Base-by-base conservation (phyloP, 2,797 vertebrate species). In the Gorsachius magnificus region DNA sequence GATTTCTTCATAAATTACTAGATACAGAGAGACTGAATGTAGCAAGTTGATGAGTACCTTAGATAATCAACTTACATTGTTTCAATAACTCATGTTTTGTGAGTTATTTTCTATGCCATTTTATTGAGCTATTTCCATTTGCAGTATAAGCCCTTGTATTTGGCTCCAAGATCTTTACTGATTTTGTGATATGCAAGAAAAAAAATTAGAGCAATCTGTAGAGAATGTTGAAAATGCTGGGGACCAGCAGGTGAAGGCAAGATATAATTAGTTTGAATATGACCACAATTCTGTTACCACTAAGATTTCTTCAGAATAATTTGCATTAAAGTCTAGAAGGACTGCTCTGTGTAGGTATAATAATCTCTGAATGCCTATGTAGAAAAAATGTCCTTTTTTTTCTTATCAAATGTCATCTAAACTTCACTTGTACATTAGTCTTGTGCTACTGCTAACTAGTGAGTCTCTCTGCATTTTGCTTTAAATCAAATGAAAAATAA, bases 401-500 rank as follows among this genome's bases (percentile, higher is more conserved):
- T 13, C 45, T 81, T 58, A 33, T 17, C 60, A 82, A 80, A 58
- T n/a, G 10, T 58, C 6, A 61, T 26, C 38, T 60, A 36, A 66
- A 85, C 87, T 93, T 46, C 11, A 51, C 24, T 50, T 77, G 16
- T 56, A 51, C 48, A 50, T 3, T 5, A 43, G 54, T n/a, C 13
- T 76, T 75, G 5, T 24, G 16, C 35, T 46, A 25, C 54, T 56
- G n/a, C 36, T 65, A 86, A 48, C 36, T 50, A 75, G 18, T 28
- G 80, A 68, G 10, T 75, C 24, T 80, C 28, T 69, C 54, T 78
- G 71, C 28, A 64, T 95, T 83, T 94, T 54, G 60, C 24, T 89
- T 94, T 43, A 81, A 89, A 78, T 85, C n/a, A 76, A 76, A 89
- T 48, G 20, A 71, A 95, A 90, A 93, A 94, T 65, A 89, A 72